Percentiles rank a stretch among this genome's conserved stretches.
Conservation (phyloP, 2,888 invertebrate species). For the Choreutis nemorana region DNA sequence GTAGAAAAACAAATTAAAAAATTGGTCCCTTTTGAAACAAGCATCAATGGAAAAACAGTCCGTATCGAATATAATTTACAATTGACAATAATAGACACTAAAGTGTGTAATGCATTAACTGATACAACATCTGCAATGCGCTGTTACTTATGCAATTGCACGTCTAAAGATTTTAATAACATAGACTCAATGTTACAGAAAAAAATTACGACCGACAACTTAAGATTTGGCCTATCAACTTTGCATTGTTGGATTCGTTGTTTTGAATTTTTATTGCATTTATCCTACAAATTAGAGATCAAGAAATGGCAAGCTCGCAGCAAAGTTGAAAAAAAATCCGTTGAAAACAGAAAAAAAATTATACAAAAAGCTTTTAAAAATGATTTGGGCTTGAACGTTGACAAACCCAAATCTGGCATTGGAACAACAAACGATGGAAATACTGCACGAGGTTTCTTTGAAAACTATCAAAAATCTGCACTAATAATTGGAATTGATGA, state of each 20-base stretch:
- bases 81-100: constrained; percentile 16
- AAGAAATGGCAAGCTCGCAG: constrained; percentile 14
- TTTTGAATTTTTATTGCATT: constrained; percentile 16
- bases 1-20: constrained; percentile 3
- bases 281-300: constrained; percentile 10
- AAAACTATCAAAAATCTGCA: constrained; percentile 3
- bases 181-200: constrained; percentile 10
- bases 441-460: constrained; percentile 6
- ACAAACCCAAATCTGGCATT: not conserved
- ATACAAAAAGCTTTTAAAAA: constrained; percentile 12
- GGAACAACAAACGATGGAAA: constrained; percentile 3
- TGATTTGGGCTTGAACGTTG: constrained; percentile 6
- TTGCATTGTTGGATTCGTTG: constrained; percentile 17
- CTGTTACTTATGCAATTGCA: constrained; percentile 10
- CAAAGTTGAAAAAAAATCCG: constrained; percentile 10
- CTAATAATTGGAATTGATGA: constrained; percentile 5
- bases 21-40: constrained; percentile 1
- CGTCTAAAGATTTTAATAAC: constrained; percentile 13
- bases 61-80: constrained; percentile 10
- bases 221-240: constrained; percentile 13
- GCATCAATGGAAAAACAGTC: constrained; percentile 6
- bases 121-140: constrained; percentile 10
- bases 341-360: constrained; percentile 5
- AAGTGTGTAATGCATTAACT: constrained; percentile 13
- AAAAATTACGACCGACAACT: constrained; percentile 9